Conservation (phyloP, 2,888 invertebrate genomes). For the Chloromyia formosa region DNA sequence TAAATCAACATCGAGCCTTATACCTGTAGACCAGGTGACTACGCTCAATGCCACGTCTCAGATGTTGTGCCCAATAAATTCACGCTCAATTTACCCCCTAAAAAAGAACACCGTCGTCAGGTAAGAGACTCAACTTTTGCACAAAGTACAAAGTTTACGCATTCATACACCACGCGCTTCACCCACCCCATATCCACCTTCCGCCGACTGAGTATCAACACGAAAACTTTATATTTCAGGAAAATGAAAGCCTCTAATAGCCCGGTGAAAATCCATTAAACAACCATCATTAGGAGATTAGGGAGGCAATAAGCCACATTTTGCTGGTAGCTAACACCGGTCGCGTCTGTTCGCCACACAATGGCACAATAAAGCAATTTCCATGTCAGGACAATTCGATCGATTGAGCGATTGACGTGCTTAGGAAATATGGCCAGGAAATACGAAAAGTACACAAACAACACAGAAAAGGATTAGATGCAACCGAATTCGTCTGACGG, state of each 20-base stretch:
- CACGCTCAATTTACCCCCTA: background rate
- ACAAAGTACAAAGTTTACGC: no score
- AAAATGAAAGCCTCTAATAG: conserved; percentile 1
- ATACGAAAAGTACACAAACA: no score
- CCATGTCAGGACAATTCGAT: background rate
- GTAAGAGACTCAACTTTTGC: no score
- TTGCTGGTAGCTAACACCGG: background rate
- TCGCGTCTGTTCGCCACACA: background rate
- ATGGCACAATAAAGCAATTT: background rate
- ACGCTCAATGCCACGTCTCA: no score
- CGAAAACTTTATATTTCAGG: background rate
- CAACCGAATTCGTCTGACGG: no score
- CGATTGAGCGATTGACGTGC: background rate
- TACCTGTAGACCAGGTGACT: no score
- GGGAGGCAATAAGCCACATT: background rate
- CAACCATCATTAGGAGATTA: conserved; percentile 7
- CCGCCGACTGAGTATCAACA: background rate
- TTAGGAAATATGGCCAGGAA: background rate
- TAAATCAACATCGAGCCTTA: no score
- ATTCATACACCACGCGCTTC: no score
- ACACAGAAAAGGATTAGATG: no score
- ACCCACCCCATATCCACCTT: no score
- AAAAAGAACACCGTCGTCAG: background rate
- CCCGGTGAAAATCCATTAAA: conserved; percentile 1
- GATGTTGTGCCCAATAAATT: no score